phyloP scores from a whole-genome alignment of 2,797 vertebrate species.

The Typhlichthys subterraneus region DNA sequence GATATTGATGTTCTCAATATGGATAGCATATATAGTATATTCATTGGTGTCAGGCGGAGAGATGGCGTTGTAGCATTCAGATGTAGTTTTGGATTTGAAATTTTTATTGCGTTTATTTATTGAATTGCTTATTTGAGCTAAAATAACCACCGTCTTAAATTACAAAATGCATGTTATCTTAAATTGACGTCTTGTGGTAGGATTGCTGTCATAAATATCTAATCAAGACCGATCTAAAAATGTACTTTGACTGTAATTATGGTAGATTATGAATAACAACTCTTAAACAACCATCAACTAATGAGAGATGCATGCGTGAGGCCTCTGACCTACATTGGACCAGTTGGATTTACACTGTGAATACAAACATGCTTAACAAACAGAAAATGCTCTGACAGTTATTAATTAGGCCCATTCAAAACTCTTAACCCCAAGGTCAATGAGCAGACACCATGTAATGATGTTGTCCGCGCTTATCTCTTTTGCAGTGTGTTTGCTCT shows the following conservation, averaged over 20 bases:
- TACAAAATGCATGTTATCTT: conserved; percentile 52
- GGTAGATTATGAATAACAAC: conserved; percentile 63
- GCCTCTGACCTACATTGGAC: conserved; percentile 74
- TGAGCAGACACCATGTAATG: conserved; percentile 72
- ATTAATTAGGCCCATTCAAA: conserved; percentile 78
- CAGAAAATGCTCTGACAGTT: conserved; percentile 74
- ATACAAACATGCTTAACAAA: conserved; percentile 64
- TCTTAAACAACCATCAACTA: conserved; percentile 64
- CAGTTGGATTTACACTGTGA: conserved; percentile 48
- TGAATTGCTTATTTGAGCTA: conserved; percentile 25
- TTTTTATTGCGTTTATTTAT: not conserved
- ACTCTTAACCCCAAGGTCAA: conserved; percentile 76
- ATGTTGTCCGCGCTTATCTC: conserved; percentile 60
- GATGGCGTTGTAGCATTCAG: conserved; percentile 49
- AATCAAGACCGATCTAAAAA: conserved; percentile 62
- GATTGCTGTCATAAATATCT: conserved; percentile 57
- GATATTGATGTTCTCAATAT: conserved; percentile 77
- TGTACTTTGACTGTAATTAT: conserved; percentile 63
- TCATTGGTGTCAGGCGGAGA: conserved; percentile 63
- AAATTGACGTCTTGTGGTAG: conserved; percentile 38
- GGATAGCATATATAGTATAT: conserved; percentile 74
- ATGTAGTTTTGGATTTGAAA: conserved; percentile 54
- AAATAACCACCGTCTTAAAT: conserved; percentile 49
- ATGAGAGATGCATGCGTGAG: conserved; percentile 62
- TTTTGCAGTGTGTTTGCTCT: conserved; percentile 26